phyloP scores from a whole-genome alignment of 2,113 vertebrate species.

The Corythornis madagascariensis region DNA sequence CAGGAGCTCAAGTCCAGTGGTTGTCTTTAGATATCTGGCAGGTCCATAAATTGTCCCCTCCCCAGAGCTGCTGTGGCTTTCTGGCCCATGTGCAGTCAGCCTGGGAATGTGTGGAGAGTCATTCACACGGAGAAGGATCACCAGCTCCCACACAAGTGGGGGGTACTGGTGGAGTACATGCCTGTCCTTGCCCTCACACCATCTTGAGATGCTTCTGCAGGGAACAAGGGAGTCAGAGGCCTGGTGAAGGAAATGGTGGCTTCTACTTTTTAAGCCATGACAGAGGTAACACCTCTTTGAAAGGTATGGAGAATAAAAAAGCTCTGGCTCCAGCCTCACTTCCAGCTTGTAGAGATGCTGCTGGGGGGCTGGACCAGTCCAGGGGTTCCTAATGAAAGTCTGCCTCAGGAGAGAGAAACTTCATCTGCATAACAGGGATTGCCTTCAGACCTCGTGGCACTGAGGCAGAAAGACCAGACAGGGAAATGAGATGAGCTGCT shows the following conservation, averaged over 20 bases:
- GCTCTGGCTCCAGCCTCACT: background rate
- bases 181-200: background rate
- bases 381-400: background rate
- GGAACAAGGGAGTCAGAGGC: rapidly evolving
- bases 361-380: background rate
- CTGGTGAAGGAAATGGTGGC: background rate
- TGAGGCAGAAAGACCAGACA: rapidly evolving
- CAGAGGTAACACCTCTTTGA: background rate
- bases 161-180: background rate
- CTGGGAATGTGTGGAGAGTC: background rate
- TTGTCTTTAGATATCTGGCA: background rate
- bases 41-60: background rate
- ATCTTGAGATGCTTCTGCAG: background rate
- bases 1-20: background rate
- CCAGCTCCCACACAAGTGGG: rapidly evolving
- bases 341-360: background rate
- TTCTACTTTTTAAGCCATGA: background rate
- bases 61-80: background rate
- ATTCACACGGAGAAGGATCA: background rate
- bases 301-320: background rate
- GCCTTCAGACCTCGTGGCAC: background rate
- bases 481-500: background rate
- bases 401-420: background rate
- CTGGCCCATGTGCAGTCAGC: rapidly evolving
- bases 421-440: background rate